A percentile compares a stretch with the other conserved stretches of the same genome.
phyloP scores from a whole-genome alignment of 2,888 invertebrate genomes.

The Coronaproctus castanopsis region DNA sequence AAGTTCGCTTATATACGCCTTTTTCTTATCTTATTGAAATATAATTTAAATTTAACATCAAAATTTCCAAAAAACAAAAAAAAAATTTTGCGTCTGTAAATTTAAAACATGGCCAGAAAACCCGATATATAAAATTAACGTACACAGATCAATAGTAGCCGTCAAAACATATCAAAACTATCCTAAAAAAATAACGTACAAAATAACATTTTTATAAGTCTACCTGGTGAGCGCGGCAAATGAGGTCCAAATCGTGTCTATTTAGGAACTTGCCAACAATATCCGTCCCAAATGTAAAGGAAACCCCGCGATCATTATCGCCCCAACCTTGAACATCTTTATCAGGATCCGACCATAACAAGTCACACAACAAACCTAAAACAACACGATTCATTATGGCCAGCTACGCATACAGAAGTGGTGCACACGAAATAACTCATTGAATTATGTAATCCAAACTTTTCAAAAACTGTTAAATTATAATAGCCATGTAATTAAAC shows the following conservation, averaged over 20 bases:
- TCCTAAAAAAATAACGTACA: no score
- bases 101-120: no score
- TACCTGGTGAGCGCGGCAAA: conserved; percentile 93
- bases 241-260: conserved; percentile 88
- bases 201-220: no score
- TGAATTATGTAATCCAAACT: neutral
- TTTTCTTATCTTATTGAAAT: no score
- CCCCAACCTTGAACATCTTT: conserved; percentile 89
- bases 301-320: conserved; percentile 94
- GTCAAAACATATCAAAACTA: no score
- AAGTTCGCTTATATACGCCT: no score
- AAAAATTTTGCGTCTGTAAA: no score
- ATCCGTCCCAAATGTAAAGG: conserved; percentile 94
- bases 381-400: conserved; percentile 8
- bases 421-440: neutral
- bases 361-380: conserved; percentile 75
- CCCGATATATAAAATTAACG: no score
- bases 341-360: conserved; percentile 94
- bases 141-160: neutral
- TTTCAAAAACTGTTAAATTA: no score
- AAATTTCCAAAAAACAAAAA: no score
- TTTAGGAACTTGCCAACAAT: conserved; percentile 91
- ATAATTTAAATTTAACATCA: no score
- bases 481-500: no score
- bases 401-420: neutral